Base-by-base conservation (phyloP, 2,888 invertebrate genomes). In the Aromia moschata region DNA sequence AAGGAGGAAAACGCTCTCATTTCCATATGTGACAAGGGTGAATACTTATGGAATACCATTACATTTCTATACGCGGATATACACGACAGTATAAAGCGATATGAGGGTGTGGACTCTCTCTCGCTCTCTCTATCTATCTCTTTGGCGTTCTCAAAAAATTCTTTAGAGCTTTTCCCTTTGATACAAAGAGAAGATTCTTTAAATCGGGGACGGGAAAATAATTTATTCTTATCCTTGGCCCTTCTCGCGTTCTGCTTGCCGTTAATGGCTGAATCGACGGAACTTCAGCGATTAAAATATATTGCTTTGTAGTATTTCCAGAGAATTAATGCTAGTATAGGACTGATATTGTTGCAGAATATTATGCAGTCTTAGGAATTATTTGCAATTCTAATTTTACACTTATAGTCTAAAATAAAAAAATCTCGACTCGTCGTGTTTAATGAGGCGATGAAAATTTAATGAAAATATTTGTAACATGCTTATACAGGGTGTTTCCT, bases 11-110 rank as follows among this genome's bases (percentile, higher is more conserved):
- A 45, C 33, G 38, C 54, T 47, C 64, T 53, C 58, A 71, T 70
- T 71, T 71, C 70, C 70, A 72, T 72, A 72, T 67, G 70, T 66
- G 71, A 72, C 68, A 71, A 64, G 71, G 70, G 72, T 70, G 71
- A 72, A 71, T 70, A 70, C 69, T 70, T 65, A 67, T 67, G 62
- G 70, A 67, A 70, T 70, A 70, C 70, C 70, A 72, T 69, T 70
- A 67, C 68, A 62, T 59, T 59, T 64, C 61, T 60, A 66, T 64
- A 56, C 47, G 37, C 37, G 44, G 14, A 44, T 30, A 55, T 59
- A 44, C 15, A 53, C 57, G 57, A 52, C 43, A 40, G 53, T 37
- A 56, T 57, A 53, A 57, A 57, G 52, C 51, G 60, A 56, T 56
- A 60, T 58, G 41, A 12, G 37, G 11, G 41, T 16, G 47, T 17